Evolutionary conservation across 2,113 vertebrate species (phyloP), one percentile per base, ranked within the genome.

Genomic region (Megalops atlanticus): DNA sequence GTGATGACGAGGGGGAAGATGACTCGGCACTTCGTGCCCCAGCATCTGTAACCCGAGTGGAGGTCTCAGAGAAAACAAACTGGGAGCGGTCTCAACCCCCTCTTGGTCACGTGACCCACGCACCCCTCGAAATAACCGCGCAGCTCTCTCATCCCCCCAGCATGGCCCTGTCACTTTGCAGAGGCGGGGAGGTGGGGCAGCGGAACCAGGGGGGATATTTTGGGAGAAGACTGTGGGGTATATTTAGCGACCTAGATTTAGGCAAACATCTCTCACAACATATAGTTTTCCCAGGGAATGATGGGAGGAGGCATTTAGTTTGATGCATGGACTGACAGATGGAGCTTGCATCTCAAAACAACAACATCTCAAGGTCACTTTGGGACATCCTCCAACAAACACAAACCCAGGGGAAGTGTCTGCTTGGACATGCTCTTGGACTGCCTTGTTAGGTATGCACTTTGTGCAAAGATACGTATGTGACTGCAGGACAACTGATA

Each of bases 191-290:
- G 16, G 38, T 27, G 40, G 80, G 71, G 72, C 35, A 49, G 80
- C 43, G 79, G 27, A 69, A 78, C 18, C 10, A 49, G 16, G 45
- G 45, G 18, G 36, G 33, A n/a, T n/a, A n/a, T 58, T 39, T 39
- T 77, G 58, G 33, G 36, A 39, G 35, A 77, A 15, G 36, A 15
- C 49, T 12, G 7, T 33, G 36, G 49, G 72, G 54, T 91, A 90
- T 91, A 85, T 89, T 89, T 85, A 85, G 85, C 80, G 84, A 84
- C 84, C 52, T 69, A 52, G 40, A 89, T 84, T 84, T 72, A 77
- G 43, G 81, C 35, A 58, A 75, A 80, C n/a, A 73, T 64, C 33
- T 80, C 80, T 49, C n/a, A 54, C 45, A 35, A 74, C 16, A 73
- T 89, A 82, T 87, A 71, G 18, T 77, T 80, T 90, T 91, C 85